Evolutionary conservation across 1,140 invertebrate genomes (phyloP), one percentile per base, ranked within the genome.

Genomic region (Oncopeltus fasciatus): DNA sequence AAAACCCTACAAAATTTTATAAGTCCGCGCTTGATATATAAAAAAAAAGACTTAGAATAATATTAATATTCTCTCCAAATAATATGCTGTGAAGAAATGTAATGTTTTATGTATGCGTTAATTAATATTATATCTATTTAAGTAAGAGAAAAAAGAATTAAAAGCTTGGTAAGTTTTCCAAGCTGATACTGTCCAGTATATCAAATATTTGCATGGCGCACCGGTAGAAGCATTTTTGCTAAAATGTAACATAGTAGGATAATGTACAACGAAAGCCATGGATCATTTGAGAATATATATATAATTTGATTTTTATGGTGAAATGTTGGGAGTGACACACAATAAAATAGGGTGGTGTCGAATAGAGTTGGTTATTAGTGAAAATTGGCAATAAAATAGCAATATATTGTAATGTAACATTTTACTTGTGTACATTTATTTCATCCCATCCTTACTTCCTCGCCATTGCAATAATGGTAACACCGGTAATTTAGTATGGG

Each of bases 311-410:
- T 21, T 8, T 9, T 9, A 8, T 24, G 56, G 31, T 18, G 31
- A 33, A 20, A 60, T 21, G 14, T 46, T 46, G 43, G 46, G 27
- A 26, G 28, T 61, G 58, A 60, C 46, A n/a, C 31, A 21, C 27
- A 31, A 31, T 49, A 46, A 61, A 47, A 47, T 29, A 18, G 47
- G 16, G 27, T 28, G 33, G 12, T 47, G 26, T 49, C 24, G 59
- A 27, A 46, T n/a, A n/a, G 46, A 61, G 31, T 8, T 31, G 47
- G 49, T 57, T 51, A 33, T 62, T 63, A 63, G 62, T 63, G 57
- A 63, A 59, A 63, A 63, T 57, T 62, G 62, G 62, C 62, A 63
- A 63, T 63, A 63, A 63, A 63, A 63, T 63, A 63, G 62, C 62
- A 63, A 63, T 63, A 63, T 63, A 63, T 63, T 59, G 62, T 63